Percentiles rank a stretch among this genome's conserved stretches.
These are phyloP conservation scores for Austrolebias charrua DNA, from an alignment of 2,797 vertebrate genomes.

Conservation along the genomic window DNA sequence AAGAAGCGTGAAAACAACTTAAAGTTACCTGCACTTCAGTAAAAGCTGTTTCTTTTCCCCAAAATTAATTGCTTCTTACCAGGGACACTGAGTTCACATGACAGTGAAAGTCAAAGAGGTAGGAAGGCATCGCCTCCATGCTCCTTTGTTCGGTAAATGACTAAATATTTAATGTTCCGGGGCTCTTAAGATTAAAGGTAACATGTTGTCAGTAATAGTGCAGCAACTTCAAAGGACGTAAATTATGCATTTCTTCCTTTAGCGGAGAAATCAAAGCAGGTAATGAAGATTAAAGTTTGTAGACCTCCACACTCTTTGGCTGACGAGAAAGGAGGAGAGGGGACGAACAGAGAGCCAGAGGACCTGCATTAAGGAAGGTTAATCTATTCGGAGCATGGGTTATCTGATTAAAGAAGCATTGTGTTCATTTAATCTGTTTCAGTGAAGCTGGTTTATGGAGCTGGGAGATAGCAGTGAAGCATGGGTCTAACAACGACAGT, in stretches of 20 bases:
- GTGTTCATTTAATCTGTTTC: slow-evolving; percentile 84
- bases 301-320: slow-evolving; percentile 58
- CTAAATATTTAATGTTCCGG: slow-evolving; percentile 87
- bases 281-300: slow-evolving; percentile 86
- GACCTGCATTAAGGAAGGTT: slow-evolving; percentile 78
- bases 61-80: slow-evolving; percentile 83
- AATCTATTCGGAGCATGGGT: slow-evolving; percentile 80
- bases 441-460: slow-evolving; percentile 69
- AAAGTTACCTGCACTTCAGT: slow-evolving; percentile 75
- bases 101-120: slow-evolving; percentile 79
- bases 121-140: slow-evolving; percentile 74
- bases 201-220: slow-evolving; percentile 86
- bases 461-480: slow-evolving; percentile 56
- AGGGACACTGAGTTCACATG: slow-evolving; percentile 77
- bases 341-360: slow-evolving; percentile 59
- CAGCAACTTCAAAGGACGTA: slow-evolving; percentile 83
- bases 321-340: slow-evolving; percentile 50
- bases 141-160: slow-evolving; percentile 83
- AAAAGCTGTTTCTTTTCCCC: slow-evolving; percentile 60
- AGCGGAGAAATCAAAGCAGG: slow-evolving; percentile 83
- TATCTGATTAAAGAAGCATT: slow-evolving; percentile 84
- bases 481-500: slow-evolving; percentile 37
- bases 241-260: slow-evolving; percentile 87
- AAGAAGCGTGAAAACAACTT: slow-evolving; percentile 76
- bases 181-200: slow-evolving; percentile 86